A percentile compares a stretch with the other conserved stretches of the same genome.
phyloP scores from a whole-genome alignment of 2,797 vertebrate genomes.

The Artibeus lituratus region DNA sequence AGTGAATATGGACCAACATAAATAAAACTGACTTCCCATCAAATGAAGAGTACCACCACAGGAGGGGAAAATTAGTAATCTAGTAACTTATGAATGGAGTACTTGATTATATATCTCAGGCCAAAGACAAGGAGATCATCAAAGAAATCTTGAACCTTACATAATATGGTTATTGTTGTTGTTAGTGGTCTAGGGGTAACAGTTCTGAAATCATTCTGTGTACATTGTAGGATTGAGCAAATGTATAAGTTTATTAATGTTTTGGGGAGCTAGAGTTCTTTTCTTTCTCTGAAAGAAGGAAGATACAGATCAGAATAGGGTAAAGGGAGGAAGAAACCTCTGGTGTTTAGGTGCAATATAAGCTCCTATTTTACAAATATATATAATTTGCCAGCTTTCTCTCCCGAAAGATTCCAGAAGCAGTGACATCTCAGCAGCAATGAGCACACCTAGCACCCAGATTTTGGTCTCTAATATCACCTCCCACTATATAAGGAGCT shows the following conservation, averaged over 20 bases:
- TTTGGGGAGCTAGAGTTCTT: neutral
- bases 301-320: neutral
- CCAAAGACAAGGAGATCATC: neutral
- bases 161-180: neutral
- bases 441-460: neutral
- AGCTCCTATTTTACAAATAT: neutral
- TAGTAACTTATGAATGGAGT: neutral
- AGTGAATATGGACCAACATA: neutral
- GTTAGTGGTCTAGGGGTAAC: neutral
- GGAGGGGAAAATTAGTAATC: neutral
- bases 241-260: neutral
- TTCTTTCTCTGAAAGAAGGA: neutral
- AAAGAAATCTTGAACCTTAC: neutral
- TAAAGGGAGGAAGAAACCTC: neutral
- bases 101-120: neutral
- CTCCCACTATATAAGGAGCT: neutral
- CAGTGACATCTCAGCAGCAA: neutral
- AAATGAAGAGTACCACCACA: neutral
- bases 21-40: neutral
- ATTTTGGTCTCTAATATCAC: neutral
- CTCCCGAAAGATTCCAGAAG: neutral
- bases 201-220: neutral
- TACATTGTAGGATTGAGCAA: neutral
- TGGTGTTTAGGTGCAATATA: neutral
- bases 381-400: neutral